Conservation (phyloP, 2,113 vertebrate species). For the Sitta europaea region DNA sequence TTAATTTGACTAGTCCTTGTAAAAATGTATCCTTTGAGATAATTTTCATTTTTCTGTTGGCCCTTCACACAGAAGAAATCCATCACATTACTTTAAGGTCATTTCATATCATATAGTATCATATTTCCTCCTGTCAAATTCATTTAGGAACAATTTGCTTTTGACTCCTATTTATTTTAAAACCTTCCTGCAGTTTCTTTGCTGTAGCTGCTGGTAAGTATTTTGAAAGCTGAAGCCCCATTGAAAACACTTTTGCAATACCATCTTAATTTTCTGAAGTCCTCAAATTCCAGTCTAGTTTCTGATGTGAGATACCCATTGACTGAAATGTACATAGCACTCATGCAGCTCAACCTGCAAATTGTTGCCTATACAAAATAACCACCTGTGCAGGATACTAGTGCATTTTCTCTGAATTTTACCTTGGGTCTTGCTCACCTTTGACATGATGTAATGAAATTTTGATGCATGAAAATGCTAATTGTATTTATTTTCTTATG, state of each 20-base stretch:
- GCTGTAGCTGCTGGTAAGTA: background rate
- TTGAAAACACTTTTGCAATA: background rate
- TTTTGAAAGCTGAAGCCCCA: background rate
- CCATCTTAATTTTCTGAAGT: background rate
- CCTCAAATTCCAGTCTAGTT: background rate
- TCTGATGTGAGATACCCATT: background rate
- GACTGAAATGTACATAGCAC: background rate
- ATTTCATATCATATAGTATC: background rate
- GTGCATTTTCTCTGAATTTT: background rate
- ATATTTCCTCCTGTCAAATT: background rate
- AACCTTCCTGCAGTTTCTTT: background rate
- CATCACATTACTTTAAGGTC: background rate
- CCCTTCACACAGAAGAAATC: background rate
- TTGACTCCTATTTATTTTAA: background rate
- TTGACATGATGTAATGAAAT: background rate
- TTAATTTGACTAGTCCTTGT: background rate
- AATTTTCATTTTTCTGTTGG: background rate
- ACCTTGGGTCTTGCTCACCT: background rate
- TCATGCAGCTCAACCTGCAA: background rate
- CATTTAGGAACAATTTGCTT: background rate
- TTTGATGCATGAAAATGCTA: background rate
- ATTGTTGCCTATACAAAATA: background rate
- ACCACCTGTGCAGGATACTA: background rate
- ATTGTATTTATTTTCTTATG: background rate
- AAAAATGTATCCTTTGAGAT: background rate